These are phyloP conservation scores for Mola mola DNA, from an alignment of 2,113 vertebrate genomes.

Conservation along the genomic window DNA sequence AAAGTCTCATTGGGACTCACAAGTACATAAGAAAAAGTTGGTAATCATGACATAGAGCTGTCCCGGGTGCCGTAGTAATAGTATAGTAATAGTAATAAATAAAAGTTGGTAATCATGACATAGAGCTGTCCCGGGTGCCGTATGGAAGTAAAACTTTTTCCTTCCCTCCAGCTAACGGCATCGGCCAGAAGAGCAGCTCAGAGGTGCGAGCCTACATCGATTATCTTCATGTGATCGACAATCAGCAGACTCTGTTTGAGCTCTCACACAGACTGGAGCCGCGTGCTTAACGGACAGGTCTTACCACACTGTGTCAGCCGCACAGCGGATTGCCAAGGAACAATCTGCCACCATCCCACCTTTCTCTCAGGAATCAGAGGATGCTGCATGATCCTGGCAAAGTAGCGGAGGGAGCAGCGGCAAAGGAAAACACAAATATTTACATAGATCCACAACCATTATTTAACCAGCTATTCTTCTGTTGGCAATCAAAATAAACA, in stretches of 20 bases:
- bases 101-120: too few relatives aligned
- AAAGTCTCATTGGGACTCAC: too few relatives aligned
- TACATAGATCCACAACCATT: background rate
- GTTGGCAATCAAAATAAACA: background rate
- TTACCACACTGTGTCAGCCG: slow-evolving; percentile 5
- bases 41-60: too few relatives aligned
- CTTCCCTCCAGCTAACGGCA: slow-evolving; percentile 83
- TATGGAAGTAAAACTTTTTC: too few relatives aligned
- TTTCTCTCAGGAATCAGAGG: slow-evolving; percentile 59
- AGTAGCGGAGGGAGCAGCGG: slow-evolving; percentile 59
- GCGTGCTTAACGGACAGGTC: slow-evolving; percentile 75
- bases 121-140: too few relatives aligned
- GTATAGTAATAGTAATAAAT: too few relatives aligned
- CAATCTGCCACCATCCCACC: slow-evolving; percentile 19
- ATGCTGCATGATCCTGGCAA: slow-evolving; percentile 5
- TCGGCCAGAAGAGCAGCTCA: slow-evolving; percentile 88
- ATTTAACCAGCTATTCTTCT: too few relatives aligned
- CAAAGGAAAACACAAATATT: slow-evolving; percentile 36
- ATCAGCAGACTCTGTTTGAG: slow-evolving; percentile 96
- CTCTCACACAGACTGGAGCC: slow-evolving; percentile 97
- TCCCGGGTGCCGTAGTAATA: too few relatives aligned
- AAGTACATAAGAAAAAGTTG: too few relatives aligned
- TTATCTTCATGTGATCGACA: slow-evolving; percentile 94
- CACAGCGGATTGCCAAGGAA: slow-evolving; percentile 38
- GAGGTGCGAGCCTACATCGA: slow-evolving; percentile 89